Percentiles rank a stretch among this genome's conserved stretches.
Evolutionary conservation across 2,888 invertebrate species (phyloP).

Genomic region (Limnephilus lunatus): DNA sequence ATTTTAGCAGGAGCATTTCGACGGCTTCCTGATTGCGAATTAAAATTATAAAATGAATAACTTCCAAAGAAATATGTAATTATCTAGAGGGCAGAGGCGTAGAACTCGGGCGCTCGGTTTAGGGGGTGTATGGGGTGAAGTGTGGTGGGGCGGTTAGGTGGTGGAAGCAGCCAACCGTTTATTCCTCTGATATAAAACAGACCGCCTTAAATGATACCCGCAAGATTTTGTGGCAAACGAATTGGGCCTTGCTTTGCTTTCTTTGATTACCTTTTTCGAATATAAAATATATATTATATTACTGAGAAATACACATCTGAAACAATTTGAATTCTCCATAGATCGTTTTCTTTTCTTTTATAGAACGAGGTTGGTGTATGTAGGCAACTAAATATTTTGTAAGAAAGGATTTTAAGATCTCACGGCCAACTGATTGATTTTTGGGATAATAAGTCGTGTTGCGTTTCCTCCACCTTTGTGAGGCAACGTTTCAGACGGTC

Average conservation of each 20-base stretch:
- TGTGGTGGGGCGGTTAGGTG: background rate
- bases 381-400: background rate
- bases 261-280: conserved; percentile 33
- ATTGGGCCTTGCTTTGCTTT: conserved; percentile 52
- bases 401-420: background rate
- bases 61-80: background rate
- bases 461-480: background rate
- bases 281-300: conserved; percentile 15
- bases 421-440: too few species aligned
- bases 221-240: conserved; percentile 62
- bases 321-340: background rate
- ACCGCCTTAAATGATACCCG: conserved; percentile 52
- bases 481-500: background rate
- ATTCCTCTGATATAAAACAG: conserved; percentile 60
- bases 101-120: background rate
- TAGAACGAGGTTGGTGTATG: background rate
- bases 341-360: background rate
- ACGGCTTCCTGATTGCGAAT: background rate
- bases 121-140: background rate
- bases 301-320: background rate
- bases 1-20: background rate
- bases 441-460: background rate
- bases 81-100: background rate
- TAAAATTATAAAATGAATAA: background rate
- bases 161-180: conserved; percentile 29